These are phyloP conservation scores for Atrina japonica DNA, from an alignment of 2,888 invertebrate species.

Conservation along the genomic window DNA sequence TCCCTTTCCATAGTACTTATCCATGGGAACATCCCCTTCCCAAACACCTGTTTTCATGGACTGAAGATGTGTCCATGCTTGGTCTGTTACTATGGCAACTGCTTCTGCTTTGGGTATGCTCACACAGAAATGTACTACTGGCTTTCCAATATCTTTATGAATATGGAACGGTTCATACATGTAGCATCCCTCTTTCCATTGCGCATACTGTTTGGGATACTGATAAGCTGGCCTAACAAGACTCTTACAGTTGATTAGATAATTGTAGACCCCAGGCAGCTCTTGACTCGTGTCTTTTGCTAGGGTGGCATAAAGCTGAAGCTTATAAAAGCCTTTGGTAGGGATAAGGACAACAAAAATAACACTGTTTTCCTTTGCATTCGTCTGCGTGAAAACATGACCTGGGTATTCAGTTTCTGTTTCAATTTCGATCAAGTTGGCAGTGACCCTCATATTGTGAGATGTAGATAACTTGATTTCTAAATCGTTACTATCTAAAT, in stretches of 20 bases:
- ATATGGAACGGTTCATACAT: slow-evolving; percentile 76
- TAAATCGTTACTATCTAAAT: slow-evolving; percentile 73
- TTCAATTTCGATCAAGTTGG: slow-evolving; percentile 78
- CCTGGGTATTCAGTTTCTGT: slow-evolving; percentile 72
- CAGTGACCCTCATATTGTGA: slow-evolving; percentile 77
- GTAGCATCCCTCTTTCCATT: slow-evolving; percentile 81
- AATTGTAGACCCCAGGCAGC: slow-evolving; percentile 80
- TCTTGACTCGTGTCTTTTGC: slow-evolving; percentile 76
- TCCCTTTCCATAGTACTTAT: slow-evolving; percentile 68
- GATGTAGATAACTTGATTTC: slow-evolving; percentile 69
- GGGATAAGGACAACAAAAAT: slow-evolving; percentile 75
- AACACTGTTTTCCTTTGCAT: slow-evolving; percentile 67
- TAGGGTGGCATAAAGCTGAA: slow-evolving; percentile 79
- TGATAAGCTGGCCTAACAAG: slow-evolving; percentile 65
- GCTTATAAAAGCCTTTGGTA: slow-evolving; percentile 78
- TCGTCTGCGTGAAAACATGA: slow-evolving; percentile 77
- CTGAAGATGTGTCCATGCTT: slow-evolving; percentile 79
- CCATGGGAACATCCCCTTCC: slow-evolving; percentile 75
- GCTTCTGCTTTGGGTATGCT: slow-evolving; percentile 77
- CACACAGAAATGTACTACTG: slow-evolving; percentile 71
- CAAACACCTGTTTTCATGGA: slow-evolving; percentile 68
- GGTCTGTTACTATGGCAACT: slow-evolving; percentile 79
- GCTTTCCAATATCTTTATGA: slow-evolving; percentile 54
- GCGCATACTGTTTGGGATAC: slow-evolving; percentile 81
- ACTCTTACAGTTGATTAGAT: slow-evolving; percentile 77